phyloP scores from a whole-genome alignment of 1,140 invertebrate genomes.

The Drosophila mauritiana region DNA sequence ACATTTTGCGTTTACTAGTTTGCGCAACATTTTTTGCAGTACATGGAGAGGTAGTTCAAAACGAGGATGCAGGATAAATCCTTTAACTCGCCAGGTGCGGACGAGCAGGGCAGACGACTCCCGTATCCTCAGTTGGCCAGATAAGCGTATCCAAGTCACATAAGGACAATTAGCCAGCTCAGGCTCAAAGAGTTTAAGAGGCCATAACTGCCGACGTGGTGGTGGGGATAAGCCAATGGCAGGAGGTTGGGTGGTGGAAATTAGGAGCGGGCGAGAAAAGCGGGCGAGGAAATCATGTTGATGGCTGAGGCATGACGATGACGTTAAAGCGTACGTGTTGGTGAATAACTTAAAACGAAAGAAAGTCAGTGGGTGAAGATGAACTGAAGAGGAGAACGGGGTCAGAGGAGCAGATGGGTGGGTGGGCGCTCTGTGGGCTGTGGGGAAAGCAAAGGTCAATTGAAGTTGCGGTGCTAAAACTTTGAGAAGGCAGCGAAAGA shows the following conservation, averaged over 20 bases:
- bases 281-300: conserved; percentile 27
- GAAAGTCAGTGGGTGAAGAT: conserved; percentile 52
- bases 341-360: conserved; percentile 72
- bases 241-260: background rate
- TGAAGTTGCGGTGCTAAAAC: conserved; percentile 70
- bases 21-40: conserved; percentile 2
- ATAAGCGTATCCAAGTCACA: conserved; percentile 77
- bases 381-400: conserved; percentile 8
- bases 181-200: conserved; percentile 64
- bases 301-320: conserved; percentile 53
- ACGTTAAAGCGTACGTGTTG: conserved; percentile 69
- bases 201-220: conserved; percentile 41
- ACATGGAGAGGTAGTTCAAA: background rate
- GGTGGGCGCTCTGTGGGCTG: conserved; percentile 10
- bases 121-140: conserved; percentile 22
- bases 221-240: background rate
- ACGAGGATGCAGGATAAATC: conserved; percentile 5
- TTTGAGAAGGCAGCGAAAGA: conserved; percentile 44
- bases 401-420: background rate
- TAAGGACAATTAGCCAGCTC: conserved; percentile 75
- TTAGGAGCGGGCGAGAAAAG: background rate
- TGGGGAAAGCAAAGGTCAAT: conserved; percentile 74
- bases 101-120: conserved; percentile 1
- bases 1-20: no score
- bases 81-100: conserved; percentile 22